Evolutionary conservation across 2,797 vertebrate genomes (phyloP), one percentile per base, ranked within the genome.

Genomic region (Loris lydekkerianus): DNA sequence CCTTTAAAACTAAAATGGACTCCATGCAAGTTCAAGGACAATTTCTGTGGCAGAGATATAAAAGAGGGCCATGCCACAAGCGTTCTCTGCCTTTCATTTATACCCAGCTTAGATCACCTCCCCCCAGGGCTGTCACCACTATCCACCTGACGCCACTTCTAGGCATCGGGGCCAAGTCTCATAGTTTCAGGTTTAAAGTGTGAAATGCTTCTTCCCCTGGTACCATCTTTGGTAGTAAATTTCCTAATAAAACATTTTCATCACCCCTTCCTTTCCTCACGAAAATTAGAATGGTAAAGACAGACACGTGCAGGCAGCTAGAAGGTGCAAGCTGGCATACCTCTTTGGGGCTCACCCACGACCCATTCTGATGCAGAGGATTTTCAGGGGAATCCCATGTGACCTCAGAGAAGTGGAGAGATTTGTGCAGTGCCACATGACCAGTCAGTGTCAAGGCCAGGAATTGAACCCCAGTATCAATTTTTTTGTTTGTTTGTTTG

Each of bases 51-150:
- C 65, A 31, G 56, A 58, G 49, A 27, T 25, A 15, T 1, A 46
- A 83, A 88, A 29, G 69, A 31, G 18, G n/a, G 9, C 10, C 21
- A 11, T 72, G 2, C 2, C 2, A 21, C 6, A 3, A 40, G 25
- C 4, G 1, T 67, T 53, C 9, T 25, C 77, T 63, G 18, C 17
- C 53, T 27, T 80, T 37, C 56, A 40, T 6, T 0, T 7, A 4
- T 1, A 23, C 20, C 27, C 40, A 21, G 20, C 2, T 27, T 31
- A 73, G 43, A 11, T 43, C 25, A 20, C 49, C 56, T 43, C 56
- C 34, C 34, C 14, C 0, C 3, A 3, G 6, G 4, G 0, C 61
- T 10, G 11, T 53, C 61, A 27, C 21, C 9, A 29, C 49, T 43
- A 2, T 40, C 25, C 15, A 2, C 23, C 37, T 34, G 2, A 69